Evolutionary conservation across 37 sponge, comb jelly and placozoan genomes (phyloP).

Genomic region (Cladorhizidae sp.): DNA sequence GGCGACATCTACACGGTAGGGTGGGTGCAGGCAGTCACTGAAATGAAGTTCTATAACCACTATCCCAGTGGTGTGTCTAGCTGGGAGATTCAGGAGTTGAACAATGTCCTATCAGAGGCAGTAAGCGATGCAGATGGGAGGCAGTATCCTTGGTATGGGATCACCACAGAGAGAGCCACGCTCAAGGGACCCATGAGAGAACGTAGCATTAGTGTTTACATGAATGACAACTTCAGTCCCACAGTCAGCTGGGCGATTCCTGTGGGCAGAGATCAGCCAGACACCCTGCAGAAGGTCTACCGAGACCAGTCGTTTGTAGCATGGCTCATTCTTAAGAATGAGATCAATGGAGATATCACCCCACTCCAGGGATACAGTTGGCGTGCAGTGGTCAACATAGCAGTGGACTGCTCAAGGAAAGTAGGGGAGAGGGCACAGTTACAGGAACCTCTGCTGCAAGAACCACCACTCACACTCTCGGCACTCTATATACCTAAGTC

Average conservation of each 20-base stretch:
- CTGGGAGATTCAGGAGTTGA: conserved; percentile 89
- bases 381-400: conserved; percentile 85
- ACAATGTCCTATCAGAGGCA: conserved; percentile 54
- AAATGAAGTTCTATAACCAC: conserved; percentile 80
- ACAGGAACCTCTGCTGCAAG: conserved; percentile 60
- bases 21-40: conserved; percentile 89
- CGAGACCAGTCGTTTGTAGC: conserved; percentile 83
- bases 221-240: conserved; percentile 92
- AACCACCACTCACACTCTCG: conserved; percentile 62
- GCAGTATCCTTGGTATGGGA: conserved; percentile 90
- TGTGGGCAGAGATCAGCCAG: conserved; percentile 87
- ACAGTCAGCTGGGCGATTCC: conserved; percentile 91
- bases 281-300: conserved; percentile 66
- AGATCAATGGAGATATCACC: conserved; percentile 30
- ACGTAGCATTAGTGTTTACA: conserved; percentile 36
- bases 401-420: conserved; percentile 60
- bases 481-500: conserved; percentile 56
- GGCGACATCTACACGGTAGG: conserved; percentile 81
- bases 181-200: conserved; percentile 56
- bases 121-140: conserved; percentile 90
- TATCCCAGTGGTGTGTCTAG: conserved; percentile 82
- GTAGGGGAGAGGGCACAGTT: conserved; percentile 70
- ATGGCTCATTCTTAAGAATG: conserved; percentile 86
- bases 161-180: conserved; percentile 78
- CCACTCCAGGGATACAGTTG: conserved; percentile 68